Evolutionary conservation across 2,888 invertebrate species (phyloP), one percentile per base, ranked within the genome.

Genomic region (Brachyptera putata): DNA sequence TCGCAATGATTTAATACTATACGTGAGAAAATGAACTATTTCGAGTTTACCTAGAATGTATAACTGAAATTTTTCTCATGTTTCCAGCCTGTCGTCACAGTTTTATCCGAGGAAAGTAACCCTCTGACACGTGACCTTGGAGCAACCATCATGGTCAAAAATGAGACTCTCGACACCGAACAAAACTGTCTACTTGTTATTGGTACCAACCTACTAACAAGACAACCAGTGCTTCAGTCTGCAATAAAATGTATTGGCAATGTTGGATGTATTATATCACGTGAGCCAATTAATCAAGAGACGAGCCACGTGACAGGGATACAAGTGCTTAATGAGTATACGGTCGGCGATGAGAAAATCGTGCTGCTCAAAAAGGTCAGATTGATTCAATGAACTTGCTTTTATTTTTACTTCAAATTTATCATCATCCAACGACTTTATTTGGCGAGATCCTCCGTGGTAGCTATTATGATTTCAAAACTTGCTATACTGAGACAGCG

Each of bases 181-280:
- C 74, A 76, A 1, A 80, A 79, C 26, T 72, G 79, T 1, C 70
- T 80, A 2, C 65, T 84, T 4, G 78, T 77, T 13, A 68, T 80
- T 63, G 83, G 80, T 34, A 76, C 79, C 5, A 75, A 79, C 50
- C 69, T 85, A 0, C 63, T 84, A 7, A 68, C 72, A n/a, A 75
- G 81, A 63, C 73, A 76, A 58, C 76, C 76, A 21, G 80, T 80
- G 69, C 73, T 83, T 0, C 71, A 75, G 58, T 74, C 75, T 70
- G 79, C 79, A 0, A 65, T 75, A 2, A 72, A 74, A 1, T 77
- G 80, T 0, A 73, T 86, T 0, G 76, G 77, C 13, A 82, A 84
- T 11, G 81, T 79, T 66, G 83, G 83, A 56, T 86, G 81, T 69
- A 67, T 86, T 1, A 71, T 87, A 50, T 78, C 83, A 26, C 76